A percentile compares a stretch with the other conserved stretches of the same genome.
Evolutionary conservation across 2,888 invertebrate genomes (phyloP).

Genomic region (Cheilosia vernalis): DNA sequence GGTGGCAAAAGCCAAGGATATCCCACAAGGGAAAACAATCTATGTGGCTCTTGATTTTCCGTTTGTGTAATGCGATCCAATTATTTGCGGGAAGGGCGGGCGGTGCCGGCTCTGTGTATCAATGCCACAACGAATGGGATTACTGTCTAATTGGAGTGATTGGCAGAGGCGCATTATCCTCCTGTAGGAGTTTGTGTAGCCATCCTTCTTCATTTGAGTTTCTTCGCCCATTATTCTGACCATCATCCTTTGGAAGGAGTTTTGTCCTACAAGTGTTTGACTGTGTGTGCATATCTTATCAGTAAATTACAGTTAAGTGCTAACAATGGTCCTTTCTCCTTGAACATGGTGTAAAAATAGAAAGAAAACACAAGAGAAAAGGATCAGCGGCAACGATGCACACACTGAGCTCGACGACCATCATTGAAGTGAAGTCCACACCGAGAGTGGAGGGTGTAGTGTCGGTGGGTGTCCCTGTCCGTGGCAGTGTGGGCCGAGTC

Average conservation of each 20-base stretch:
- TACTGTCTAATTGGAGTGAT: constrained; percentile 60
- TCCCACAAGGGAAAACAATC: neutral
- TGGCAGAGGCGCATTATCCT: constrained; percentile 16
- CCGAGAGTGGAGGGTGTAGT: constrained; percentile 5
- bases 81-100: constrained; percentile 17
- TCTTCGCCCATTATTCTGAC: neutral
- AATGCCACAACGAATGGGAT: constrained; percentile 64
- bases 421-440: neutral
- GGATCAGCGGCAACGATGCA: constrained; percentile 7
- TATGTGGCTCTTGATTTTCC: constrained; percentile 34
- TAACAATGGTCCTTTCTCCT: constrained; percentile 70
- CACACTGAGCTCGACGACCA: neutral
- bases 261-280: constrained; percentile 66
- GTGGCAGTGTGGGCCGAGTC: constrained; percentile 14
- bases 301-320: constrained; percentile 75
- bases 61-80: constrained; percentile 44
- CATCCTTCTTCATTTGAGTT: neutral
- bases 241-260: constrained; percentile 31
- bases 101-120: constrained; percentile 14
- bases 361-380: constrained; percentile 13
- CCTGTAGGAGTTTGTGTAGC: constrained; percentile 3
- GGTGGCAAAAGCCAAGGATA: neutral
- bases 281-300: constrained; percentile 75
- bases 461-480: neutral
- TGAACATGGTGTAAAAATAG: constrained; percentile 54